Conservation (phyloP, 2,888 invertebrate genomes). For the Cybosia mesomella region DNA sequence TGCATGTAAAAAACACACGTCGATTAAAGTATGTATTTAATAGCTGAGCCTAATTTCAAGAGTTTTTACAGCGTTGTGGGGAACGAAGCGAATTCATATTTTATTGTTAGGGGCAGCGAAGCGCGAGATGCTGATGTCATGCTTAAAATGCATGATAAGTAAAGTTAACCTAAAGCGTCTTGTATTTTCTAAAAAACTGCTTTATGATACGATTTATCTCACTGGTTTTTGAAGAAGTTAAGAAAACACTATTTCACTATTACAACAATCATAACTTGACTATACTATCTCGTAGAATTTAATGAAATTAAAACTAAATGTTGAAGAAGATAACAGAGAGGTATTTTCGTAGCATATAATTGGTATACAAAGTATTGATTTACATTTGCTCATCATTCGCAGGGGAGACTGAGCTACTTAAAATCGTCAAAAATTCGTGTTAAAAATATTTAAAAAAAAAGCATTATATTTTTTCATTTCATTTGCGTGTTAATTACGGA, state of each 20-base stretch:
- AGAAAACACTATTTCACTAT: constrained; percentile 14
- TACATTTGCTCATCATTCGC: too few relatives aligned
- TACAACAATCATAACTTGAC: constrained; percentile 12
- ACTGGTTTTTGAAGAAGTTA: constrained; percentile 26
- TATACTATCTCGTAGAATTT: neutral
- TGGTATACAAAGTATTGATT: too few relatives aligned
- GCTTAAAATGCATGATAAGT: constrained; percentile 55
- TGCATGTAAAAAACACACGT: constrained; percentile 33
- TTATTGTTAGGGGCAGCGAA: constrained; percentile 63
- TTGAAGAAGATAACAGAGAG: neutral
- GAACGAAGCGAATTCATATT: constrained; percentile 59
- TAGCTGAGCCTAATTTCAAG: constrained; percentile 46
- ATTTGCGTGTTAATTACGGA: too few relatives aligned
- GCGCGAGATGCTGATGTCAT: constrained; percentile 71
- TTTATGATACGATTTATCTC: constrained; percentile 37
- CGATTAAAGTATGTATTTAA: constrained; percentile 41
- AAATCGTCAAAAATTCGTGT: too few relatives aligned
- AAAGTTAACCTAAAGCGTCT: constrained; percentile 49
- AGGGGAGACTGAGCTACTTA: too few relatives aligned
- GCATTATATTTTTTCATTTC: too few relatives aligned
- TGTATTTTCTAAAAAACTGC: constrained; percentile 54
- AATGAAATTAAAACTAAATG: neutral
- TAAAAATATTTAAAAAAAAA: too few relatives aligned
- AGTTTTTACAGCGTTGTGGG: constrained; percentile 55
- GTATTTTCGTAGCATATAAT: too few relatives aligned